phyloP scores from a whole-genome alignment of 2,888 invertebrate species.

The Hemithea aestivaria region DNA sequence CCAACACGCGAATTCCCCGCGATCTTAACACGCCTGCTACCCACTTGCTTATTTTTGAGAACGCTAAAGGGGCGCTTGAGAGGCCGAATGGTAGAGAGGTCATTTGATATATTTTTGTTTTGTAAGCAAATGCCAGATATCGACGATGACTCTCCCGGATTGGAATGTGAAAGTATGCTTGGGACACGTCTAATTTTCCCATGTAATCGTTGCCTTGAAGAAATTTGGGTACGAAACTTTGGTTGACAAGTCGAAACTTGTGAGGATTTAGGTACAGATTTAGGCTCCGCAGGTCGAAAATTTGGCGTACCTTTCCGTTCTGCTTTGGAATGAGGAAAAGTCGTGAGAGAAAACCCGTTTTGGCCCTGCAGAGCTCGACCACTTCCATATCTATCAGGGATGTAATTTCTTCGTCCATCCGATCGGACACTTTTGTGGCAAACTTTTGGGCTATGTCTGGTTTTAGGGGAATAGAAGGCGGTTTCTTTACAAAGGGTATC shows the following conservation, averaged over 20 bases:
- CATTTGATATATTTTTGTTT: constrained; percentile 14
- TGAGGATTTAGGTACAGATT: constrained; percentile 13
- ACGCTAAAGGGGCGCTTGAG: constrained; percentile 20
- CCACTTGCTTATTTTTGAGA: constrained; percentile 25
- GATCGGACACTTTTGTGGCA: constrained; percentile 7
- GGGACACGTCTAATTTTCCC: constrained; percentile 21
- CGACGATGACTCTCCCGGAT: constrained; percentile 17
- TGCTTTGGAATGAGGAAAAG: constrained; percentile 7
- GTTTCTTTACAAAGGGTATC: constrained; percentile 18
- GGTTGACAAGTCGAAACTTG: constrained; percentile 22
- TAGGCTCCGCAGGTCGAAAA: constrained; percentile 20
- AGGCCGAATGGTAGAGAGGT: constrained; percentile 26
- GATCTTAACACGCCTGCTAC: constrained; percentile 11
- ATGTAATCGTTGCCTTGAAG: constrained; percentile 15
- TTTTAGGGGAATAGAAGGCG: constrained; percentile 11
- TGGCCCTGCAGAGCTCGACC: constrained; percentile 8
- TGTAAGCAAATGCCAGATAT: constrained; percentile 15
- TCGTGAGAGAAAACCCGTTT: constrained; percentile 4
- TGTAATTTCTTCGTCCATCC: constrained; percentile 9
- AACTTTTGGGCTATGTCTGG: constrained; percentile 1
- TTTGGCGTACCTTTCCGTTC: constrained; percentile 19
- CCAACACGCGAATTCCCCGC: constrained; percentile 13
- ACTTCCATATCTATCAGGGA: constrained; percentile 4
- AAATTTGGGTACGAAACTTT: constrained; percentile 16
- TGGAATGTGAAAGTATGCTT: constrained; percentile 24